A percentile compares a stretch with the other conserved stretches of the same genome.
These are phyloP conservation scores for Lepus timidus DNA, from an alignment of 2,113 vertebrate species.

Conservation along the genomic window DNA sequence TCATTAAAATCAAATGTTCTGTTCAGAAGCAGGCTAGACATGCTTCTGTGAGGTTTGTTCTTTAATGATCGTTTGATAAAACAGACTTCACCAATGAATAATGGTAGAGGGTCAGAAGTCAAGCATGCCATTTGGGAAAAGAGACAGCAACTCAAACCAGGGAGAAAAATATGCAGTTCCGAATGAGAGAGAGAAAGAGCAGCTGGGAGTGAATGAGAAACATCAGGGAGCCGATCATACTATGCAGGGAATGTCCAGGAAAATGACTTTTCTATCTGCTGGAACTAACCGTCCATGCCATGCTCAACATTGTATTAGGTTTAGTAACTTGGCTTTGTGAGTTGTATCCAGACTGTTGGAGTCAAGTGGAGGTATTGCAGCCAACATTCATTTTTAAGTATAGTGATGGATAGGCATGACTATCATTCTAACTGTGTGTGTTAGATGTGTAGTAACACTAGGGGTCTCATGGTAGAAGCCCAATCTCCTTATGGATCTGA, in stretches of 20 bases:
- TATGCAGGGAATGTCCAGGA: background rate
- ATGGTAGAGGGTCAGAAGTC: conserved; percentile 4
- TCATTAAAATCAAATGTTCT: conserved; percentile 65
- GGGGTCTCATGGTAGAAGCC: background rate
- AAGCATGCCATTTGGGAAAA: background rate
- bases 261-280: background rate
- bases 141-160: conserved; percentile 13
- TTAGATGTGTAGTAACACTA: background rate
- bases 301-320: background rate
- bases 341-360: background rate
- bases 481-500: background rate
- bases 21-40: conserved; percentile 3
- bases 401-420: background rate
- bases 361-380: background rate
- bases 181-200: conserved; percentile 15
- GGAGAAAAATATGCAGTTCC: background rate
- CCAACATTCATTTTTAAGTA: background rate
- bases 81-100: conserved; percentile 51
- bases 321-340: background rate
- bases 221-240: conserved; percentile 29
- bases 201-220: conserved; percentile 46
- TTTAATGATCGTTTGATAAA: conserved; percentile 44
- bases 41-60: conserved; percentile 2
- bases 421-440: background rate
- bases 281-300: background rate